These are phyloP conservation scores for Agrochola circellaris DNA, from an alignment of 2,888 invertebrate species.

Conservation along the genomic window DNA sequence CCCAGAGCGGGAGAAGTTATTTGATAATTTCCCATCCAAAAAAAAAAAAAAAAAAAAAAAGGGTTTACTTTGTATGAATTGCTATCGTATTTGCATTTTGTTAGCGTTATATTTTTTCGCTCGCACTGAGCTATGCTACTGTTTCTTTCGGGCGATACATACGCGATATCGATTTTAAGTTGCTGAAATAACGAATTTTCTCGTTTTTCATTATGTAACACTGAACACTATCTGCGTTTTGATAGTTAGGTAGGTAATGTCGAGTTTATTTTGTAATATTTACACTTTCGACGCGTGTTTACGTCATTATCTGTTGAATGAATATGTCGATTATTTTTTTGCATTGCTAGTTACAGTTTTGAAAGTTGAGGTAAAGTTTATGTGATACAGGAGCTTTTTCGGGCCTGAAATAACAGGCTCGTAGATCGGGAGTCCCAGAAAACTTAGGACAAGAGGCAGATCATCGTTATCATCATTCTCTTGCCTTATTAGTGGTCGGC, in stretches of 20 bases:
- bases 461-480: neutral
- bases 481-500: neutral
- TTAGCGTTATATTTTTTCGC: neutral
- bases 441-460: neutral
- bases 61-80: neutral
- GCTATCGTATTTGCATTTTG: neutral
- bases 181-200: neutral
- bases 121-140: neutral
- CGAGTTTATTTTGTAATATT: neutral
- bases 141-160: neutral
- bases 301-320: neutral
- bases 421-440: neutral
- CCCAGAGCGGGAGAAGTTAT: too few relatives aligned
- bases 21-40: too few relatives aligned
- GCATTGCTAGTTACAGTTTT: neutral
- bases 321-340: neutral
- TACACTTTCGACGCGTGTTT: neutral
- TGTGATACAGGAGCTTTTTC: neutral
- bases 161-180: neutral
- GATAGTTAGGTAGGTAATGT: neutral
- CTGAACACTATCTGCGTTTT: neutral
- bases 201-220: neutral
- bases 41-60: too few relatives aligned
- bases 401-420: neutral
- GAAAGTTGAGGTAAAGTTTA: neutral